A percentile compares a stretch with the other conserved stretches of the same genome.
phyloP scores from a whole-genome alignment of 2,888 invertebrate genomes.

The Physocephala rufipes region DNA sequence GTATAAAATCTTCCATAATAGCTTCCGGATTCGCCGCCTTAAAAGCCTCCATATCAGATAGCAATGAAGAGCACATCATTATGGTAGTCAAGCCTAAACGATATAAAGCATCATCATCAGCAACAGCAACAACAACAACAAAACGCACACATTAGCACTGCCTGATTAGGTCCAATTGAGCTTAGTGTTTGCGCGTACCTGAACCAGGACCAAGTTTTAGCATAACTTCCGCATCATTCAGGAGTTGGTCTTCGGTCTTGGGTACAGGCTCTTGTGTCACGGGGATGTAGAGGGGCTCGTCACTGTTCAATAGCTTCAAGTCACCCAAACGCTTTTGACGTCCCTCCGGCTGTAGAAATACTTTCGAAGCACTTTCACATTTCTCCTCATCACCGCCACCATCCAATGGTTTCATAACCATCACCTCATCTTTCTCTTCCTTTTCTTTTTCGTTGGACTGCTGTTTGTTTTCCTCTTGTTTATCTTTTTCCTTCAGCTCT shows the following conservation, averaged over 20 bases:
- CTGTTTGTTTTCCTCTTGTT: background rate
- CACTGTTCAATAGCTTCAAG: slow-evolving; percentile 73
- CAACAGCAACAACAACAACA: too few relatives aligned
- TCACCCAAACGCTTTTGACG: slow-evolving; percentile 75
- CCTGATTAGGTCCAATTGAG: background rate
- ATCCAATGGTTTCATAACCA: slow-evolving; percentile 46
- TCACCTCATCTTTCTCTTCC: background rate
- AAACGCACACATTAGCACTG: background rate
- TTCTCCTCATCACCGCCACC: background rate
- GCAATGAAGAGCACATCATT: slow-evolving; percentile 92
- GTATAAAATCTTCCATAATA: slow-evolving; percentile 92
- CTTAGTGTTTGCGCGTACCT: too few relatives aligned
- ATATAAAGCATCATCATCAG: too few relatives aligned
- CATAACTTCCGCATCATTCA: slow-evolving; percentile 91
- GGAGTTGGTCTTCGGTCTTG: slow-evolving; percentile 96
- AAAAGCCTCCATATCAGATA: slow-evolving; percentile 98
- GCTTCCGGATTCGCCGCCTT: slow-evolving; percentile 97
- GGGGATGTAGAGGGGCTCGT: slow-evolving; percentile 81
- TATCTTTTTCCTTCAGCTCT: slow-evolving; percentile 46
- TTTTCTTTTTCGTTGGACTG: background rate
- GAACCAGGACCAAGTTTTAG: slow-evolving; percentile 87
- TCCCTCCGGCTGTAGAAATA: slow-evolving; percentile 72
- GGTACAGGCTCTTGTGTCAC: slow-evolving; percentile 92
- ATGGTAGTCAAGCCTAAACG: slow-evolving; percentile 84
- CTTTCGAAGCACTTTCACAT: background rate